Conservation (phyloP, 2,113 vertebrate species). For the Oryzias woworae region DNA sequence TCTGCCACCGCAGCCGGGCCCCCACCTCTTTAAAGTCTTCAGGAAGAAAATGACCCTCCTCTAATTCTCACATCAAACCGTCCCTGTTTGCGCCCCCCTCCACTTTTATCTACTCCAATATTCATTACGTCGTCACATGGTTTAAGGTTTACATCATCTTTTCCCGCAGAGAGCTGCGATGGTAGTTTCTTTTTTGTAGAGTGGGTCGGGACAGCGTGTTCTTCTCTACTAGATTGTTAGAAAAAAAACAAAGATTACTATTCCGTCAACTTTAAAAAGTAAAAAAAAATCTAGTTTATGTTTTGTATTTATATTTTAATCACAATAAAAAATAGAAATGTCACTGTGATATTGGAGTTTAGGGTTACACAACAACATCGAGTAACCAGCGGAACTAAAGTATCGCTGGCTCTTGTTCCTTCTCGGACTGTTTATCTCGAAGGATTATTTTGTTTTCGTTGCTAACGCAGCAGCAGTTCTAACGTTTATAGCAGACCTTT, state of each 20-base stretch:
- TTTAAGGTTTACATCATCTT: conserved; percentile 85
- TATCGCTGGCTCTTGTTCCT: conserved; percentile 1
- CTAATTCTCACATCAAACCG: conserved; percentile 48
- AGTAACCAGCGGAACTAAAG: conserved; percentile 39
- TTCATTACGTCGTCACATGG: conserved; percentile 84
- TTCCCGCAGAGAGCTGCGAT: conserved; percentile 77
- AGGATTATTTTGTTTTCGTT: conserved; percentile 28
- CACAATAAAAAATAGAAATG: too few relatives aligned
- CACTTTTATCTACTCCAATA: conserved; percentile 71
- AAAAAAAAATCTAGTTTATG: too few relatives aligned
- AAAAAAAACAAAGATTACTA: neutral
- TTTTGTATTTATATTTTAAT: too few relatives aligned
- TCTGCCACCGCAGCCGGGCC: conserved; percentile 4
- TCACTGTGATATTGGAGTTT: too few relatives aligned
- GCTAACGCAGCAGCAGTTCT: too few relatives aligned
- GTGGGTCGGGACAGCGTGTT: conserved; percentile 44
- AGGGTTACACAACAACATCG: neutral
- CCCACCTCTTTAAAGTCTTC: conserved; percentile 15
- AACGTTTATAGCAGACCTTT: too few relatives aligned
- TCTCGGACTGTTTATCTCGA: conserved; percentile 53
- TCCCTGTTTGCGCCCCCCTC: conserved; percentile 42
- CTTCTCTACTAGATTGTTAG: too few relatives aligned
- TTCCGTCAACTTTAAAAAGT: neutral
- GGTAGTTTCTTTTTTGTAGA: conserved; percentile 17
- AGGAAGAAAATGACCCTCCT: conserved; percentile 34